These are phyloP conservation scores for Steinernema carpocapsae DNA, from an alignment of 2,888 invertebrate genomes.

Conservation along the genomic window DNA sequence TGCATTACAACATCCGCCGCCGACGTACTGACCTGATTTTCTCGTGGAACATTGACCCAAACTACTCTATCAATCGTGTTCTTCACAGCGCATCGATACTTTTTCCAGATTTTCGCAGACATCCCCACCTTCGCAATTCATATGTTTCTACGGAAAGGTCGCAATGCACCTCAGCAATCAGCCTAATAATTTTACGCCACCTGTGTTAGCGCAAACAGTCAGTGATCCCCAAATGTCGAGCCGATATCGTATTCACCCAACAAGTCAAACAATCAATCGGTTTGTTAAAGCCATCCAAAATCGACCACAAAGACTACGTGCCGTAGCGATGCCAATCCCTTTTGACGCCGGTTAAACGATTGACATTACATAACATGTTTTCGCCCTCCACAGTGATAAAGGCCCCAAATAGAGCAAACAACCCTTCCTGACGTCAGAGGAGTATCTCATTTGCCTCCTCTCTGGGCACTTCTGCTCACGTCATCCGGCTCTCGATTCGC, in stretches of 20 bases:
- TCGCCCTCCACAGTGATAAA: too few relatives aligned
- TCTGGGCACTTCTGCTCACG: neutral
- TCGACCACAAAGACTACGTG: too few relatives aligned
- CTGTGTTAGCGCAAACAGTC: constrained; percentile 2
- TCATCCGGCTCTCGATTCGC: constrained; percentile 1
- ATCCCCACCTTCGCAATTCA: neutral
- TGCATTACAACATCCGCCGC: constrained; percentile 20
- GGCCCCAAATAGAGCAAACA: too few relatives aligned
- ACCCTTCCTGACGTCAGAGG: neutral
- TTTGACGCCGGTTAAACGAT: too few relatives aligned
- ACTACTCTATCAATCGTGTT: constrained; percentile 5
- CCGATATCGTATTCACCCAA: too few relatives aligned
- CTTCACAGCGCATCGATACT: neutral
- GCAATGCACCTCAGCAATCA: neutral
- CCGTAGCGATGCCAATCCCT: too few relatives aligned
- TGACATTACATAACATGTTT: too few relatives aligned
- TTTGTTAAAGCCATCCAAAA: too few relatives aligned
- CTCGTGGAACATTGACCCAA: neutral
- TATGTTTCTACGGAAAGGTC: neutral
- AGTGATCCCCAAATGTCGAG: too few relatives aligned
- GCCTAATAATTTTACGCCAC: neutral
- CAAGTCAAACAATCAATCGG: too few relatives aligned
- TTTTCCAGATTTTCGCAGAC: neutral
- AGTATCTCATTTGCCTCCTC: neutral
- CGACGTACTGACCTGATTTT: constrained; percentile 13